Percentiles rank a stretch among this genome's conserved stretches.
These are phyloP conservation scores for Gymnopithys bicolor DNA, from an alignment of 2,797 vertebrate species.

Conservation along the genomic window DNA sequence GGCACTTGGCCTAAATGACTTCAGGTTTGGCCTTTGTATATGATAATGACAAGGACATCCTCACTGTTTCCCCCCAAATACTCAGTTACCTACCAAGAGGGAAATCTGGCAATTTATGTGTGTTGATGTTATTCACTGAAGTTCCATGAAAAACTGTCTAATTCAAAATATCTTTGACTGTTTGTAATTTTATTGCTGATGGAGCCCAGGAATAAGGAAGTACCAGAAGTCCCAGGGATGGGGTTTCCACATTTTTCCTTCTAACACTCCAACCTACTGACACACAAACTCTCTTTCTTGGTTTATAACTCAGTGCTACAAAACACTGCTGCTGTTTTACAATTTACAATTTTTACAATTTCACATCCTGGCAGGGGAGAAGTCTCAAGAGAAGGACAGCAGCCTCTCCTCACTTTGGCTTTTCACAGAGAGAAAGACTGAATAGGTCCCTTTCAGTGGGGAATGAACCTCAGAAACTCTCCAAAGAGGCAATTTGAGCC, in stretches of 20 bases:
- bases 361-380: background rate
- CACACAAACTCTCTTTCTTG: background rate
- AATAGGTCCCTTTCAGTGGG: background rate
- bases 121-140: background rate
- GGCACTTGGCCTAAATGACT: background rate
- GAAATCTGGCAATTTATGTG: background rate
- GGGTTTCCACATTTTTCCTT: background rate
- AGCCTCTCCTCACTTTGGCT: background rate
- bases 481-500: background rate
- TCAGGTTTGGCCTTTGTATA: fast-evolving
- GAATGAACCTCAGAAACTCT: background rate
- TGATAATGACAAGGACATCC: background rate
- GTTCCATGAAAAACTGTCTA: fast-evolving
- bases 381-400: background rate
- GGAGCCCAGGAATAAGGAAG: background rate
- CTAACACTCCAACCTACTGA: background rate
- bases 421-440: background rate
- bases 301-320: background rate
- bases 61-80: background rate
- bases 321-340: background rate
- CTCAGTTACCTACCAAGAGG: background rate
- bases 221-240: background rate
- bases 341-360: background rate
- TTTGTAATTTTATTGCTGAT: background rate
- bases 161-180: background rate